These are phyloP conservation scores for Euura saliciscinereae DNA, from an alignment of 1,140 invertebrate genomes.

Conservation along the genomic window DNA sequence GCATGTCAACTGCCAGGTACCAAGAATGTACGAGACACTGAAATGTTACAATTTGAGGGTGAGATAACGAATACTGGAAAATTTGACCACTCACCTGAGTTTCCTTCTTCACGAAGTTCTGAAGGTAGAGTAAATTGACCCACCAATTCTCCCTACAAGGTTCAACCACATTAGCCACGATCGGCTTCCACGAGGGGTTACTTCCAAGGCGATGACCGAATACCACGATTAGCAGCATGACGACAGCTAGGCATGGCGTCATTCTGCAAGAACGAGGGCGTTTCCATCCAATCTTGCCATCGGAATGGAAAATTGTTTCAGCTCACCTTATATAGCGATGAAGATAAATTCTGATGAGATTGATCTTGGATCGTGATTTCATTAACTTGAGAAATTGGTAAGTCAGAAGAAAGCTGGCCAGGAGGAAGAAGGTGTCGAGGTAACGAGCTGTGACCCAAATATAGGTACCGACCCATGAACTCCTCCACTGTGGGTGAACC, in stretches of 20 bases:
- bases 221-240: slow-evolving; percentile 62
- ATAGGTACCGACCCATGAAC: slow-evolving; percentile 33
- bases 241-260: slow-evolving; percentile 65
- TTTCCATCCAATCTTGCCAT: neutral
- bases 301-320: slow-evolving; percentile 17
- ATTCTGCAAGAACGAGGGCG: slow-evolving; percentile 41
- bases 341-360: slow-evolving; percentile 47
- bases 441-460: slow-evolving; percentile 47
- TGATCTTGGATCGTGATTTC: slow-evolving; percentile 43
- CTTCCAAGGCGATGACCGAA: slow-evolving; percentile 61
- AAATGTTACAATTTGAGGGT: slow-evolving; percentile 17
- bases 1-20: slow-evolving; percentile 73
- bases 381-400: slow-evolving; percentile 62
- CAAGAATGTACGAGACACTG: slow-evolving; percentile 66
- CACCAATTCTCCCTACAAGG: slow-evolving; percentile 63
- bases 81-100: slow-evolving; percentile 35
- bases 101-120: slow-evolving; percentile 60
- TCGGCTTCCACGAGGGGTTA: slow-evolving; percentile 64
- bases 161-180: neutral
- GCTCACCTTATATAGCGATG: slow-evolving; percentile 47
- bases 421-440: slow-evolving; percentile 65
- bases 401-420: slow-evolving; percentile 66
- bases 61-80: slow-evolving; percentile 23
- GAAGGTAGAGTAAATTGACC: slow-evolving; percentile 65
- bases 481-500: slow-evolving; percentile 25